These are phyloP conservation scores for Linyphia triangularis DNA, from an alignment of 2,888 invertebrate genomes.

Conservation along the genomic window DNA sequence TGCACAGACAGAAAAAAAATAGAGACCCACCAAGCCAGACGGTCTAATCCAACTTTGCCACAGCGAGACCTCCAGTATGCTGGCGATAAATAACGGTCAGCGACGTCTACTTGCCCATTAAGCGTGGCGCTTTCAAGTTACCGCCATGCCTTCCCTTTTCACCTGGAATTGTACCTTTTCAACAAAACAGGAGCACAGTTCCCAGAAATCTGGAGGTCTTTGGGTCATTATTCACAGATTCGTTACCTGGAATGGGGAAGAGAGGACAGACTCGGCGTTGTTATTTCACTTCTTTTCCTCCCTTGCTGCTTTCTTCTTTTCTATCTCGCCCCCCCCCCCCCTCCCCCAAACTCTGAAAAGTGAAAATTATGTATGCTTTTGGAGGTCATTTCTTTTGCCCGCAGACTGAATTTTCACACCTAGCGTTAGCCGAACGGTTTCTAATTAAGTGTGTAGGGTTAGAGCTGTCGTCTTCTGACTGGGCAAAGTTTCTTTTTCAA, in stretches of 20 bases:
- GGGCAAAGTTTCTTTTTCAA: too few relatives aligned
- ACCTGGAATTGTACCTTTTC: constrained; percentile 36
- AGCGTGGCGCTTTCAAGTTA: constrained; percentile 59
- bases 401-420: constrained; percentile 15
- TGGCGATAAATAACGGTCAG: constrained; percentile 64
- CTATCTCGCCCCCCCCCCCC: background rate
- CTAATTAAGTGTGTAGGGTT: background rate
- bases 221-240: constrained; percentile 61
- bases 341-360: background rate
- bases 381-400: constrained; percentile 3
- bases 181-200: constrained; percentile 31
- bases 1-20: background rate
- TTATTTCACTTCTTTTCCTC: constrained; percentile 7
- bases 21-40: background rate
- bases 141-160: constrained; percentile 36
- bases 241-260: constrained; percentile 39
- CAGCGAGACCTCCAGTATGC: constrained; percentile 6
- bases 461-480: too few relatives aligned
- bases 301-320: background rate
- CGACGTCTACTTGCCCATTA: constrained; percentile 64
- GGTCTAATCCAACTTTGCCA: background rate
- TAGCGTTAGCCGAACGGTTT: background rate
- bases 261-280: constrained; percentile 3
- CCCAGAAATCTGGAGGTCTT: constrained; percentile 14
- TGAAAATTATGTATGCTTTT: constrained; percentile 28